Conservation (phyloP, 2,113 vertebrate genomes). For the human (Homo sapiens) region GRCh38 chr3:197252001-197252500, state of each 20-base stretch:
- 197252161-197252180: not conserved
- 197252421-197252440: not conserved
- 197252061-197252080: not conserved
- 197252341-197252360: not conserved
- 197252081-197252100: not conserved
- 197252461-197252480: not conserved
- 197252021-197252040: constrained; percentile 1
- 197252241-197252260: constrained; percentile 29
- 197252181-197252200: not conserved
- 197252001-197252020: not conserved
- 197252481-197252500: not conserved
- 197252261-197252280: not conserved
- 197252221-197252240: not conserved
- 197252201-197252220: not conserved
- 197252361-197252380: not conserved
- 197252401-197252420: not conserved
- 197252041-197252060: not conserved
- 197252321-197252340: not conserved
- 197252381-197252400: not conserved
- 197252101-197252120: not conserved
- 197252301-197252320: not conserved
- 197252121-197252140: constrained; percentile 7
- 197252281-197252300: not conserved
- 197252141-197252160: not conserved
- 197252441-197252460: not conserved